Conservation (phyloP, 2,888 invertebrate species). For the Automeris io region DNA sequence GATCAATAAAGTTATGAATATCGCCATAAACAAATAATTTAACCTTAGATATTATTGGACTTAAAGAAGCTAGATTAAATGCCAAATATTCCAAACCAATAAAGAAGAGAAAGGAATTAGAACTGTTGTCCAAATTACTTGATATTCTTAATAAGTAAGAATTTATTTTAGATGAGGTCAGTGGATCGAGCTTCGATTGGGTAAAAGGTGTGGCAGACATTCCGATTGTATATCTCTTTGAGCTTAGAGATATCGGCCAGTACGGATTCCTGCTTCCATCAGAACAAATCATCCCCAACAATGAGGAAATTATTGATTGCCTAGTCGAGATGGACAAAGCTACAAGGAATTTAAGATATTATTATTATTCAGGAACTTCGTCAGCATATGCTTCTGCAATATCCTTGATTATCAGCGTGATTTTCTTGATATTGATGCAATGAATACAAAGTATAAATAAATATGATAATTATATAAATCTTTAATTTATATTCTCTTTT, state of each 20-base stretch:
- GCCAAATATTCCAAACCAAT: too few species aligned
- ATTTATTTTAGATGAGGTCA: conserved; percentile 5
- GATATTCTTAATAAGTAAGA: background rate
- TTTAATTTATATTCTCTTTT: too few species aligned
- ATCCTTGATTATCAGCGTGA: conserved; percentile 16
- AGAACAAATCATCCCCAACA: conserved; percentile 72
- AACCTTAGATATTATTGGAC: too few species aligned
- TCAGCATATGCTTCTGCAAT: conserved; percentile 13
- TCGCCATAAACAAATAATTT: too few species aligned
- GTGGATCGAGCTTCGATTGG: conserved; percentile 77
- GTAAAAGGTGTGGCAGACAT: conserved; percentile 70
- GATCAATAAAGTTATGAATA: too few species aligned
- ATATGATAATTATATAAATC: background rate
- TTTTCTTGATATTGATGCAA: conserved; percentile 16
- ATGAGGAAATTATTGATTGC: conserved; percentile 79
- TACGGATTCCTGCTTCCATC: conserved; percentile 77
- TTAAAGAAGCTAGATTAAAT: too few species aligned
- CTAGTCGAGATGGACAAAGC: conserved; percentile 62
- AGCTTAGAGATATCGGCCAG: conserved; percentile 76
- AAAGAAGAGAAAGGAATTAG: too few species aligned
- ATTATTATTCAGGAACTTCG: conserved; percentile 35
- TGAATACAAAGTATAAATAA: conserved; percentile 6
- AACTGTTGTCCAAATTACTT: too few species aligned
- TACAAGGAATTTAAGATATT: conserved; percentile 45
- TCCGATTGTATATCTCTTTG: conserved; percentile 76